Conservation (phyloP, 2,888 invertebrate species). For the Lycaena phlaeas region DNA sequence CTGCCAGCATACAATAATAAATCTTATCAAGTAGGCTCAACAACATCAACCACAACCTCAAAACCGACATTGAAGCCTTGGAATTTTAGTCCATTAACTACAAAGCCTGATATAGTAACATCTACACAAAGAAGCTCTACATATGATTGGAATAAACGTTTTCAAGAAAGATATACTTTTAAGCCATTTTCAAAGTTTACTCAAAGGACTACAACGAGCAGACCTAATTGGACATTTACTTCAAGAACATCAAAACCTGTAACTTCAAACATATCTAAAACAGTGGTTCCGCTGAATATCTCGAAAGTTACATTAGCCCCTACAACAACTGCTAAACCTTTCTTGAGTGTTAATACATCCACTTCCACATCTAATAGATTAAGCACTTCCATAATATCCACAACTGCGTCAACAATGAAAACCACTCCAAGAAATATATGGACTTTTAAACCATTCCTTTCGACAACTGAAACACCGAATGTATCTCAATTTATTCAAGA, state of each 20-base stretch:
- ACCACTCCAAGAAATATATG: no score
- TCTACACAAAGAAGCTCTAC: not conserved
- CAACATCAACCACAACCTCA: constrained; percentile 2
- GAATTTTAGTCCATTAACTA: constrained; percentile 10
- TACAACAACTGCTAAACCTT: not conserved
- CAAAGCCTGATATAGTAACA: not conserved
- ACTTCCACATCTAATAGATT: no score
- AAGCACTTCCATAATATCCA: no score
- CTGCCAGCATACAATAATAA: not conserved
- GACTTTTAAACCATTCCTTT: no score
- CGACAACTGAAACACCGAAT: no score
- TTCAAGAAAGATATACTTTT: not conserved
- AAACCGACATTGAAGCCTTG: not conserved
- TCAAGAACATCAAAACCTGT: not conserved
- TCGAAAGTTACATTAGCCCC: not conserved
- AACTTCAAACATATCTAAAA: not conserved
- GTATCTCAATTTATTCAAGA: no score
- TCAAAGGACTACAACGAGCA: not conserved
- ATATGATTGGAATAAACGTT: not conserved
- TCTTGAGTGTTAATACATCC: no score
- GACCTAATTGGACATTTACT: not conserved
- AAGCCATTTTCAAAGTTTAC: not conserved
- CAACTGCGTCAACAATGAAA: no score
- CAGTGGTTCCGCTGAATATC: not conserved
- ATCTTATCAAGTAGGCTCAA: not conserved